phyloP scores from a whole-genome alignment of 2,797 vertebrate species.

The Arctocebus calabarensis region DNA sequence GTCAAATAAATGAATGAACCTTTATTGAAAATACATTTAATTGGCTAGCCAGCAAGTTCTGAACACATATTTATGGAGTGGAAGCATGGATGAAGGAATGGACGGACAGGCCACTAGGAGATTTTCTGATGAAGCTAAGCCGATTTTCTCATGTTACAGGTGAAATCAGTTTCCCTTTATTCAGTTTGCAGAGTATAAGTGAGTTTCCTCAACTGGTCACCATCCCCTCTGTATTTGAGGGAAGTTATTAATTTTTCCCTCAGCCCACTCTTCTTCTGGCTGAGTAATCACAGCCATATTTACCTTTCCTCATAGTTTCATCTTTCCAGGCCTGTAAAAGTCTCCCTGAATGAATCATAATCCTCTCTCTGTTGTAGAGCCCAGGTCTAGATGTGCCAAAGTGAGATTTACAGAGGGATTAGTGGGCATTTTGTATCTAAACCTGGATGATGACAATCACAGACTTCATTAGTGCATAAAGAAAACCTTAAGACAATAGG shows the following conservation, averaged over 20 bases:
- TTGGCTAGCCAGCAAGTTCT: background rate
- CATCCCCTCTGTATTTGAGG: background rate
- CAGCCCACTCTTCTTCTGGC: background rate
- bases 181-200: background rate
- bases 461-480: conserved; percentile 65
- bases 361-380: conserved; percentile 32
- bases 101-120: background rate
- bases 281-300: background rate
- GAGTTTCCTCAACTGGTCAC: background rate
- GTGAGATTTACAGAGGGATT: conserved; percentile 63
- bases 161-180: conserved; percentile 44
- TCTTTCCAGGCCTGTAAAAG: conserved; percentile 7
- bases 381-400: conserved; percentile 64
- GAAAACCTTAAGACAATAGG: conserved; percentile 75
- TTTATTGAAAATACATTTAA: background rate
- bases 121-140: background rate
- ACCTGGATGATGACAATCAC: conserved; percentile 59
- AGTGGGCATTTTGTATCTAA: conserved; percentile 59
- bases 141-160: conserved; percentile 31
- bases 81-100: background rate
- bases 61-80: background rate
- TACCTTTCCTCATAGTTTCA: conserved; percentile 18
- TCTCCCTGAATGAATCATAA: background rate
- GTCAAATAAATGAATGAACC: background rate
- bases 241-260: conserved; percentile 30